phyloP scores from a whole-genome alignment of 2,888 invertebrate species.

The Xestia rhomboidea region DNA sequence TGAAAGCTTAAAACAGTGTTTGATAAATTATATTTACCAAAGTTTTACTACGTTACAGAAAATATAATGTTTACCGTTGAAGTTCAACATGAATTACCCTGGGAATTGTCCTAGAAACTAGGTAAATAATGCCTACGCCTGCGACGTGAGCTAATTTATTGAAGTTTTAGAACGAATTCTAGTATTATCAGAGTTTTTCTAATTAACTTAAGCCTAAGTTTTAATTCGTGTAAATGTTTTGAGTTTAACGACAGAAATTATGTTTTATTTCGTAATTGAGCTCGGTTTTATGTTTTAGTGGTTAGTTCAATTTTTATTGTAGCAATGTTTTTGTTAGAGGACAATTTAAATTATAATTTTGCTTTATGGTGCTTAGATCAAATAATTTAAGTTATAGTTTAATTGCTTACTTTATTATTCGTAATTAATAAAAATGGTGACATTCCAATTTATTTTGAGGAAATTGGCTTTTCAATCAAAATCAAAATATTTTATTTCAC shows the following conservation, averaged over 20 bases:
- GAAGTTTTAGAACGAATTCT: slow-evolving; percentile 22
- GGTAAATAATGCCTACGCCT: slow-evolving; percentile 42
- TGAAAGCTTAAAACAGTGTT: too few relatives aligned
- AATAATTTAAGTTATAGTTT: background rate
- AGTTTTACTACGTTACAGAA: background rate
- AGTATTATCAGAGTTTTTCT: slow-evolving; percentile 35
- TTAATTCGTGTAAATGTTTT: slow-evolving; percentile 34
- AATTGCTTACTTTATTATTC: background rate
- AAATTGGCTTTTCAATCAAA: too few relatives aligned
- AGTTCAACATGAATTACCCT: slow-evolving; percentile 16
- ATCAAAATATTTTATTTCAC: too few relatives aligned
- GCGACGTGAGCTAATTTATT: slow-evolving; percentile 37
- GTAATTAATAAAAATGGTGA: background rate
- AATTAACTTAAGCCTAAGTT: slow-evolving; percentile 46
- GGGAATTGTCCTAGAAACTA: slow-evolving; percentile 36
- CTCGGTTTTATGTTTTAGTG: slow-evolving; percentile 8
- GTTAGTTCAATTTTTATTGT: slow-evolving; percentile 13
- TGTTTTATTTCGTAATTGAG: slow-evolving; percentile 29
- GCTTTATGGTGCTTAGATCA: background rate
- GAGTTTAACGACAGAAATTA: slow-evolving; percentile 29
- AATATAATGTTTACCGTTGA: slow-evolving; percentile 7
- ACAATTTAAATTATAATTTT: background rate
- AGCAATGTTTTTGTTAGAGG: background rate
- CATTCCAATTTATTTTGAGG: background rate
- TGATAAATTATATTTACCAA: background rate